Evolutionary conservation across 2,888 invertebrate genomes (phyloP).

Genomic region (Eristalis arbustorum): DNA sequence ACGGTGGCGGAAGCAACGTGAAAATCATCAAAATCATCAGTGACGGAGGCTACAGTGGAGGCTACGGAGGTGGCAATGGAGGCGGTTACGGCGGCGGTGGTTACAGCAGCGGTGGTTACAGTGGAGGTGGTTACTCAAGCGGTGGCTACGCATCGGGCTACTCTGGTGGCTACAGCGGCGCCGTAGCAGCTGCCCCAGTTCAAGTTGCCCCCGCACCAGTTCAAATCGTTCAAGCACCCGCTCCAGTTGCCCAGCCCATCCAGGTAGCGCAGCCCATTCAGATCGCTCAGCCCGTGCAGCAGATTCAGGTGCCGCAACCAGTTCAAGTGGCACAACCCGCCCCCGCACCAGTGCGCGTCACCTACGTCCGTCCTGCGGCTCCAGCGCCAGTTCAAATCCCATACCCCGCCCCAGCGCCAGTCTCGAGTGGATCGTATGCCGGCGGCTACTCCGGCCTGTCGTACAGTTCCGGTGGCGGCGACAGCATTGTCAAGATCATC

Average conservation of each 20-base stretch:
- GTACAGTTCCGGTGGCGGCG: conserved; percentile 7
- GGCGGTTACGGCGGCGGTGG: conserved; percentile 4
- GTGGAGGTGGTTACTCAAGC: neutral
- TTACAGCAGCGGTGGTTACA: neutral
- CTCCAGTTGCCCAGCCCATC: neutral
- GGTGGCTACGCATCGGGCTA: conserved; percentile 6
- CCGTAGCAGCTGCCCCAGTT: conserved; percentile 1
- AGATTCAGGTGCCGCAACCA: neutral
- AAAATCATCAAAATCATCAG: conserved; percentile 41
- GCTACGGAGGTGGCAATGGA: conserved; percentile 29
- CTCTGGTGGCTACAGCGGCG: neutral
- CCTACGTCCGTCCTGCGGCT: neutral
- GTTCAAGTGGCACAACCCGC: neutral
- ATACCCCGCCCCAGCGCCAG: neutral
- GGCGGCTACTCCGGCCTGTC: conserved; percentile 22
- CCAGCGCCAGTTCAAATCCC: conserved; percentile 2
- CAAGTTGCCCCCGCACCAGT: conserved; percentile 5
- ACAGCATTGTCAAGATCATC: conserved; percentile 37
- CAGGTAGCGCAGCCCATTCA: neutral
- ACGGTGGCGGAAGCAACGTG: conserved; percentile 43
- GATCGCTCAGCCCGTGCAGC: neutral
- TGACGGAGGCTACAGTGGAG: conserved; percentile 27
- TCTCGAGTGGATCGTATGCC: conserved; percentile 17
- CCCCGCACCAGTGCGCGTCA: neutral
- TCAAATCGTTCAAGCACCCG: neutral